Percentiles rank a stretch among this genome's conserved stretches.
Conservation (phyloP, 30 jellyfish, hydroid and myxozoan genomes). For the Turritopsis dohrnii region DNA sequence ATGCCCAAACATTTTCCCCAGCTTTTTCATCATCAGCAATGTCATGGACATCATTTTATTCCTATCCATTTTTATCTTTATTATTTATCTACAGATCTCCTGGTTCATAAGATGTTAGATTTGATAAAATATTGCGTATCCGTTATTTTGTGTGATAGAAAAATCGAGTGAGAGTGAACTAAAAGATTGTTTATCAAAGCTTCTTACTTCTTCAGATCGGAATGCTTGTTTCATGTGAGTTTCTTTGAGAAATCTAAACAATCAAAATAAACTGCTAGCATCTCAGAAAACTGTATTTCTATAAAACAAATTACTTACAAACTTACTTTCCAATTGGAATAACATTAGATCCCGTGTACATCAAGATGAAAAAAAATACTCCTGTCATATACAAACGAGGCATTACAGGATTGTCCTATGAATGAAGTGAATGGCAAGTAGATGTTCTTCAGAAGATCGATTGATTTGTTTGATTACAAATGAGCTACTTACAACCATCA, state of each 20-base stretch:
- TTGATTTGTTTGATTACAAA: neutral
- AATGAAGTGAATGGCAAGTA: neutral
- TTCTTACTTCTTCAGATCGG: slow-evolving; percentile 70
- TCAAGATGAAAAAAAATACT: slow-evolving; percentile 82
- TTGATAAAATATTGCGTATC: too few species aligned
- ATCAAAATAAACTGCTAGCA: neutral
- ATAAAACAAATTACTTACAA: neutral
- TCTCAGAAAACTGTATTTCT: neutral
- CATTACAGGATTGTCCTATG: slow-evolving; percentile 91
- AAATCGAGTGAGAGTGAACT: too few species aligned
- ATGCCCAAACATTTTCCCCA: too few species aligned
- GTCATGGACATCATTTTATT: too few species aligned
- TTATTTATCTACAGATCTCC: too few species aligned
- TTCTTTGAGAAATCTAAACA: slow-evolving; percentile 59
- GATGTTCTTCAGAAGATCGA: neutral
- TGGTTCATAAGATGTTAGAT: too few species aligned
- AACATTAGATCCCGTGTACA: slow-evolving; percentile 98
- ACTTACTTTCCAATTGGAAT: slow-evolving; percentile 89
- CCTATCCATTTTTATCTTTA: too few species aligned
- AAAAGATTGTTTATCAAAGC: neutral
- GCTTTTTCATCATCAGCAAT: too few species aligned
- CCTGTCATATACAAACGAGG: slow-evolving; percentile 94
- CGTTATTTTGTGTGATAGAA: too few species aligned
- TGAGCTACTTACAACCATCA: slow-evolving; percentile 55
- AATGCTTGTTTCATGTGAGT: slow-evolving; percentile 90